A percentile compares a stretch with the other conserved stretches of the same genome.
These are phyloP conservation scores for Athene noctua DNA, from an alignment of 2,113 vertebrate genomes.

Conservation along the genomic window DNA sequence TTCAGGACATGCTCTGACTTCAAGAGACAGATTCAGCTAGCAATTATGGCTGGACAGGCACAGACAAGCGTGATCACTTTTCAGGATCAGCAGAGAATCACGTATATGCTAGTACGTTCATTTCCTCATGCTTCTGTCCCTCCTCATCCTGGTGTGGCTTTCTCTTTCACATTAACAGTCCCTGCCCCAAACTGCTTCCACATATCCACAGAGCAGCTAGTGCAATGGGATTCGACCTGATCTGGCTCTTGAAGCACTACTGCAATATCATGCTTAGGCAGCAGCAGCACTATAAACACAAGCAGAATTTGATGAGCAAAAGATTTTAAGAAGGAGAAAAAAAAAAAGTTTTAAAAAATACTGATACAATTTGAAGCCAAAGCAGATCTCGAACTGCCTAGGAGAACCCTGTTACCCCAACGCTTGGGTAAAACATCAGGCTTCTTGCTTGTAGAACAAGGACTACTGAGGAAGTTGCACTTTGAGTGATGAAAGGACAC, in stretches of 20 bases:
- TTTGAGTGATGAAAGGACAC: background rate
- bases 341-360: background rate
- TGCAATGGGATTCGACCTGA: background rate
- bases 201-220: background rate
- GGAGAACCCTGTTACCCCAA: background rate
- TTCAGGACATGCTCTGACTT: background rate
- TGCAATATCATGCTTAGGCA: background rate
- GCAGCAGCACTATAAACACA: background rate
- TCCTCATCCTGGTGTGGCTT: background rate
- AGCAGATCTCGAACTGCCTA: background rate
- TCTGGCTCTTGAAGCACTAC: background rate
- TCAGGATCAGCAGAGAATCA: background rate
- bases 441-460: background rate
- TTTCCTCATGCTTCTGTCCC: background rate
- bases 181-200: background rate
- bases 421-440: background rate
- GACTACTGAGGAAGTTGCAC: background rate
- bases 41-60: background rate
- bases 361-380: background rate
- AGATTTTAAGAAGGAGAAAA: background rate
- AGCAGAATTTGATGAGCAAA: background rate
- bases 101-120: accelerated
- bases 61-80: background rate
- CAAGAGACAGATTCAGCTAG: background rate
- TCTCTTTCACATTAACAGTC: background rate